These are phyloP conservation scores for Glossosoma conforme DNA, from an alignment of 1,140 invertebrate genomes.

Conservation along the genomic window DNA sequence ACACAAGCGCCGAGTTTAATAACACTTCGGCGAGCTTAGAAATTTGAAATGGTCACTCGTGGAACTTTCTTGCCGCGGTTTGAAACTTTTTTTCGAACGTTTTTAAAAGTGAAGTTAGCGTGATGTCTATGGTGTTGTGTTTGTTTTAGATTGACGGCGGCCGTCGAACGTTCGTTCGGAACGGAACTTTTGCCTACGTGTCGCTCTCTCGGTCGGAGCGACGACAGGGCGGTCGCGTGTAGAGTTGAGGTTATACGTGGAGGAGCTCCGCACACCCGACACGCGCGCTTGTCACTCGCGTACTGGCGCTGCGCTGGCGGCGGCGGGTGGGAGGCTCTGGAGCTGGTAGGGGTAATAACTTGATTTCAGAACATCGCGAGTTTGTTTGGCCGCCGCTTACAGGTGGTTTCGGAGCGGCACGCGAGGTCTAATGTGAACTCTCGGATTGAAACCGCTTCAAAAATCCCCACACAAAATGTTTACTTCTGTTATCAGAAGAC, in stretches of 20 bases:
- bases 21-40: too few species aligned
- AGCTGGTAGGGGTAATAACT: slow-evolving; percentile 3
- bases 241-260: background rate
- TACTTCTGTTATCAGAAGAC: too few species aligned
- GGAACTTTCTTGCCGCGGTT: too few species aligned
- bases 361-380: background rate
- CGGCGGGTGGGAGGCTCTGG: slow-evolving; percentile 1
- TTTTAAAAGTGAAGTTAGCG: too few species aligned
- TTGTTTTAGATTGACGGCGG: too few species aligned
- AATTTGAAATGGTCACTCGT: too few species aligned
- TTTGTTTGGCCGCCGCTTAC: background rate
- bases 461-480: background rate
- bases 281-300: slow-evolving; percentile 8
- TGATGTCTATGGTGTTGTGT: too few species aligned
- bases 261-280: slow-evolving; percentile 8
- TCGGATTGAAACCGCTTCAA: background rate
- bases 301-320: slow-evolving; percentile 6
- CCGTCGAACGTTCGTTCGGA: background rate
- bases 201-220: slow-evolving; percentile 8
- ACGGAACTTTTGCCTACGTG: slow-evolving; percentile 10
- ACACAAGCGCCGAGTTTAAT: too few species aligned
- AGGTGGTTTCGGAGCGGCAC: slow-evolving; percentile 8
- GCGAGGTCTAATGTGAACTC: background rate
- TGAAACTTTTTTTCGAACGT: too few species aligned
- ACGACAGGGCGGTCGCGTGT: slow-evolving; percentile 13